phyloP scores from a whole-genome alignment of 2,888 invertebrate genomes.

The Sericinus montela region DNA sequence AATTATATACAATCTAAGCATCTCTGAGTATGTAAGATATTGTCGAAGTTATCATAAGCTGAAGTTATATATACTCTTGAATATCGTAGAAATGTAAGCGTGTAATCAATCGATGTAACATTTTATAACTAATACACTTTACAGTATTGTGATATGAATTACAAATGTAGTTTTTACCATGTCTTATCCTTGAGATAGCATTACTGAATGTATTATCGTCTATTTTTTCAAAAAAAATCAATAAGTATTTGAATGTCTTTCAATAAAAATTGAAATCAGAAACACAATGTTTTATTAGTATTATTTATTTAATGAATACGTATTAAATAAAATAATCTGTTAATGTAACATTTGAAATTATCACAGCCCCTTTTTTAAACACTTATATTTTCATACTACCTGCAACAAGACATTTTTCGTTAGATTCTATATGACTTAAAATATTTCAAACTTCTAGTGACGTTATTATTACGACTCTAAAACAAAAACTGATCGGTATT shows the following conservation, averaged over 20 bases:
- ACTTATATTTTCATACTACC: slow-evolving; percentile 29
- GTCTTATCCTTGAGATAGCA: slow-evolving; percentile 1
- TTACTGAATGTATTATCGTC: slow-evolving; percentile 17
- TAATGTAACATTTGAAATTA: slow-evolving; percentile 34
- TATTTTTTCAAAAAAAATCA: slow-evolving; percentile 17
- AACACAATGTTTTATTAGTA: slow-evolving; percentile 9
- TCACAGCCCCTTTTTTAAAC: slow-evolving; percentile 55
- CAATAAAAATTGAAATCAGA: slow-evolving; percentile 12
- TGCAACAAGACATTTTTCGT: slow-evolving; percentile 25
- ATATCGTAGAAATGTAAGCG: slow-evolving; percentile 13
- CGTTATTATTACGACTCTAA: too few relatives aligned
- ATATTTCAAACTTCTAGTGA: too few relatives aligned
- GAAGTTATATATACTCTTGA: slow-evolving; percentile 4
- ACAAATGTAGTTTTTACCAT: slow-evolving; percentile 3
- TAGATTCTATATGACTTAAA: too few relatives aligned
- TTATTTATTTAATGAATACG: slow-evolving; percentile 16
- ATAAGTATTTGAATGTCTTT: slow-evolving; percentile 8
- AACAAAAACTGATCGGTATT: too few relatives aligned
- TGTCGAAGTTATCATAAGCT: background rate
- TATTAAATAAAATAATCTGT: slow-evolving; percentile 15
- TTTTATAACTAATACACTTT: slow-evolving; percentile 13
- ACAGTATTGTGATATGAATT: slow-evolving; percentile 17
- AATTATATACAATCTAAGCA: background rate
- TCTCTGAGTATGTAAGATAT: slow-evolving; percentile 1
- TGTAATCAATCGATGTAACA: slow-evolving; percentile 16